phyloP scores from a whole-genome alignment of 37 sponge, comb jelly and placozoan species.

The Ephydatia muelleri region DNA sequence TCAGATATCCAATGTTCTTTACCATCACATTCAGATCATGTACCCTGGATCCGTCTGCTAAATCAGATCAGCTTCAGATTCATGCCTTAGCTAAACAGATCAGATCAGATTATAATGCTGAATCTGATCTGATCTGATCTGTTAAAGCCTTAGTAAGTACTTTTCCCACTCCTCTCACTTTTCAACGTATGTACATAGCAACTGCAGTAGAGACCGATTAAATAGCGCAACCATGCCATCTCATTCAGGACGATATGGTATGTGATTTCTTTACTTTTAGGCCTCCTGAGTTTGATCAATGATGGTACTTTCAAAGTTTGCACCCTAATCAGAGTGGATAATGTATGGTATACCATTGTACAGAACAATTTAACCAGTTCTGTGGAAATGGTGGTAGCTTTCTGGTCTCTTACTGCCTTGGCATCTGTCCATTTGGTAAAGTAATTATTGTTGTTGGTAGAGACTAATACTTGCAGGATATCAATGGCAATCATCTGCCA shows the following conservation, averaged over 20 bases:
- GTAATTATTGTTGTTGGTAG: too few relatives aligned
- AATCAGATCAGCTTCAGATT: too few relatives aligned
- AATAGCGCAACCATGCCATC: constrained; percentile 73
- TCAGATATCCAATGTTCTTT: too few relatives aligned
- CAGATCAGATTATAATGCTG: too few relatives aligned
- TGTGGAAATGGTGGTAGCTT: constrained; percentile 7
- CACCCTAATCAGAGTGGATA: constrained; percentile 56
- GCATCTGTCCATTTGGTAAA: constrained; percentile 67
- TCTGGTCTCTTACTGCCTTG: constrained; percentile 46
- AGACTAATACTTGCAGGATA: constrained; percentile 42
- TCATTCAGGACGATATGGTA: constrained; percentile 54
- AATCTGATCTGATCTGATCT: too few relatives aligned
- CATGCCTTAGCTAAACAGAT: too few relatives aligned
- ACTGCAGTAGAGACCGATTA: too few relatives aligned
- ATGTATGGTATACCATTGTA: constrained; percentile 22
- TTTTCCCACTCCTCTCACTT: constrained; percentile 60
- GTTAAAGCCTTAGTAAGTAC: too few relatives aligned
- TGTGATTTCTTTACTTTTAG: constrained; percentile 19
- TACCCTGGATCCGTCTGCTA: too few relatives aligned
- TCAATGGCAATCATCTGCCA: constrained; percentile 53
- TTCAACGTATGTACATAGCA: too few relatives aligned
- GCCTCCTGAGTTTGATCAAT: constrained; percentile 13
- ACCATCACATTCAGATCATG: too few relatives aligned
- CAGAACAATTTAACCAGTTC: too few relatives aligned
- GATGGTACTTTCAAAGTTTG: constrained; percentile 58